Evolutionary conservation across 2,797 vertebrate genomes (phyloP), one percentile per base, ranked within the genome.

Genomic region (Gadopsis bispinosus): DNA sequence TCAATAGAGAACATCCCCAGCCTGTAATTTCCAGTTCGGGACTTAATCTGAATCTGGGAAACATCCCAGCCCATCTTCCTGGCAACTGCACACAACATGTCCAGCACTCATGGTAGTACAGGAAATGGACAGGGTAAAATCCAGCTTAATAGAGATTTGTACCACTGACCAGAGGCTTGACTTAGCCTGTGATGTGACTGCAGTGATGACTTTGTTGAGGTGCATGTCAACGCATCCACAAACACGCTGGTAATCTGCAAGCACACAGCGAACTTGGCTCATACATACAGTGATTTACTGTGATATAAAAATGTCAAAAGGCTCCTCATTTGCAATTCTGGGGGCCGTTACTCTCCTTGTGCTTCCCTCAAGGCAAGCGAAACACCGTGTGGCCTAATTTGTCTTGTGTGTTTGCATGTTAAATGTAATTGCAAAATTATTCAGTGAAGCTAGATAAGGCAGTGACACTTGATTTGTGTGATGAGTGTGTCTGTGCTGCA

Each of bases 41-140:
- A 63, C 65, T 89, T 89, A 90, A 91, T 89, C 85, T 85, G 80
- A 88, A 85, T 88, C 81, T 92, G 83, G 90, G 84, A 91, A 92
- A 66, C 83, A 37, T 86, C 81, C 88, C 83, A 87, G 75, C 48
- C 71, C 81, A 58, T 88, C 83, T 80, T 81, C 61, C 74, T 48
- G 47, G 64, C 77, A 67, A 77, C 78, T 63, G 54, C 43, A 66
- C 72, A 73, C 79, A 83, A n/a, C 86, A 78, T 68, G 66, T 62
- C 56, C 63, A 56, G 81, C 54, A 73, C 79, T 85, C 75, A 73
- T 41, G 51, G 60, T 37, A 41, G 73, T 2, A 73, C 58, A 74
- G 77, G 78, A 82, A 70, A 77, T 56, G 54, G 48, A 61, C 69
- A 22, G 51, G 54, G 69, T 64, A 26, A 68, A 83, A 71, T 81